phyloP scores from a whole-genome alignment of 2,797 vertebrate species.

The Pempheris klunzingeri region DNA sequence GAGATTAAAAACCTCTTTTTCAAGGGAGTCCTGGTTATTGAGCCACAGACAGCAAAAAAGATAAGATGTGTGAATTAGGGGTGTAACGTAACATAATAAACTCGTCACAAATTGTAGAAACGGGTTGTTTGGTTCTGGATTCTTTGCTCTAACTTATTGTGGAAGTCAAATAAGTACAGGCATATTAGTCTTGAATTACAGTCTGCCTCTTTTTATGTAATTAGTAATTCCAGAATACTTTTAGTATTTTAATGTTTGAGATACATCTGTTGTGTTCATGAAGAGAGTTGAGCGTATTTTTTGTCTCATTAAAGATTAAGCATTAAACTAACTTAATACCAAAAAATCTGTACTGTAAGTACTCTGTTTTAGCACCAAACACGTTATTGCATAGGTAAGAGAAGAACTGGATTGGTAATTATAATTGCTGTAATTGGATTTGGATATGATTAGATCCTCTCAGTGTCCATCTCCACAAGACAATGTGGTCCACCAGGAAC shows the following conservation, averaged over 20 bases:
- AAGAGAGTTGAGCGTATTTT: not conserved
- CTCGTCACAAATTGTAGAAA: not conserved
- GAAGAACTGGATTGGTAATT: not conserved
- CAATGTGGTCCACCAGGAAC: conserved; percentile 24
- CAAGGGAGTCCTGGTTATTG: no score
- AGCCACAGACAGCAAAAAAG: not conserved
- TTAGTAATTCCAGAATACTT: not conserved
- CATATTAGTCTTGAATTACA: not conserved
- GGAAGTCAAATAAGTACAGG: not conserved
- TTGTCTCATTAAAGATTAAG: not conserved
- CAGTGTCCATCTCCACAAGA: not conserved
- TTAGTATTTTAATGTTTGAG: not conserved
- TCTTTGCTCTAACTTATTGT: conserved; percentile 1
- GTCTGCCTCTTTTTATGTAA: not conserved
- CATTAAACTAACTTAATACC: not conserved
- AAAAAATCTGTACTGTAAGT: not conserved
- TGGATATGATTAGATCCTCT: conserved; percentile 3
- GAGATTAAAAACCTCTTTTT: no score
- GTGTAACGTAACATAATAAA: not conserved
- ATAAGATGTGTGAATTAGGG: not conserved
- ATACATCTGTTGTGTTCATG: not conserved
- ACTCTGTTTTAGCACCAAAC: not conserved
- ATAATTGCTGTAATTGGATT: not conserved
- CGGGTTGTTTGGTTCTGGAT: not conserved
- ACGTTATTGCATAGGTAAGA: not conserved